Evolutionary conservation across 2,113 vertebrate species (phyloP).

Genomic region (Maccullochella peelii): DNA sequence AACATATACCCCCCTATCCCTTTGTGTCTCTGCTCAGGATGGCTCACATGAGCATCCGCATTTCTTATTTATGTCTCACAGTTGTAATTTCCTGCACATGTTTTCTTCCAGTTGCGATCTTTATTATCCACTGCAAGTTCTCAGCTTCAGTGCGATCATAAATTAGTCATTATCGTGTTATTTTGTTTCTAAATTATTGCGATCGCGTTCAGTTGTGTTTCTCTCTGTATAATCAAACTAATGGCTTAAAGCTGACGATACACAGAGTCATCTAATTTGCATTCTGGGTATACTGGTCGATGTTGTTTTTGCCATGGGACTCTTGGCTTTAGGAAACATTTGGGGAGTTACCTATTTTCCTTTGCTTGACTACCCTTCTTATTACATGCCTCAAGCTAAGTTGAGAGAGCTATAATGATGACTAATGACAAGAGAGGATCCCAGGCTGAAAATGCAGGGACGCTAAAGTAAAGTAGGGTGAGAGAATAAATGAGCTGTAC

Average conservation of each 20-base stretch:
- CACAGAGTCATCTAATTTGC: slow-evolving; percentile 56
- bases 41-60: slow-evolving; percentile 19
- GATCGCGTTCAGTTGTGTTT: not conserved
- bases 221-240: not conserved
- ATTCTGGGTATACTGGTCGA: slow-evolving; percentile 35
- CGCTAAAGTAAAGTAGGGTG: slow-evolving; percentile 26
- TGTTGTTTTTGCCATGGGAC: slow-evolving; percentile 36
- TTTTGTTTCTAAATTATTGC: slow-evolving; percentile 9
- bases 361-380: slow-evolving; percentile 49
- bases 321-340: slow-evolving; percentile 50
- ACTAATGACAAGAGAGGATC: slow-evolving; percentile 66
- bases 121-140: not conserved
- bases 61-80: slow-evolving; percentile 52
- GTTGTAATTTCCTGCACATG: slow-evolving; percentile 43
- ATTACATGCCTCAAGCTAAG: slow-evolving; percentile 70
- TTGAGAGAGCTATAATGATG: slow-evolving; percentile 71
- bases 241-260: slow-evolving; percentile 4
- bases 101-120: slow-evolving; percentile 7
- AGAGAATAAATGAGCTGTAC: slow-evolving; percentile 53
- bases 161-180: slow-evolving; percentile 11
- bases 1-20: slow-evolving; percentile 16
- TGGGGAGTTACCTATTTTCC: slow-evolving; percentile 60
- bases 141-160: slow-evolving; percentile 13
- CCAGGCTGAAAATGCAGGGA: slow-evolving; percentile 48
- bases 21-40: not conserved